phyloP scores from a whole-genome alignment of 2,888 invertebrate genomes.

The Trachelus tabidus region DNA sequence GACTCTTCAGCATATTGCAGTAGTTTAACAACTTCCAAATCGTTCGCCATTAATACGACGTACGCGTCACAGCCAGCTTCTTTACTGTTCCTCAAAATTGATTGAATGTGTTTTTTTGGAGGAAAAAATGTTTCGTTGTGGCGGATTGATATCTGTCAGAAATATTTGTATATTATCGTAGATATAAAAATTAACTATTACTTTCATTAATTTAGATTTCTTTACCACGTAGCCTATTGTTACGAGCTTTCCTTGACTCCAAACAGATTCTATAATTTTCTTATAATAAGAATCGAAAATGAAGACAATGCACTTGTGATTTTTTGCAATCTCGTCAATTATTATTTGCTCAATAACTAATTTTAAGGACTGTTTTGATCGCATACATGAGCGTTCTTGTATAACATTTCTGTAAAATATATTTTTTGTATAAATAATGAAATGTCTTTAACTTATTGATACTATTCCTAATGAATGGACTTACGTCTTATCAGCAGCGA shows the following conservation, averaged over 20 bases:
- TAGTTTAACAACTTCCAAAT: slow-evolving; percentile 74
- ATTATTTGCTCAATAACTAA: slow-evolving; percentile 38
- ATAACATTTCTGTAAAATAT: background rate
- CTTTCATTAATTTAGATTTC: background rate
- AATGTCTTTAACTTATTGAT: background rate
- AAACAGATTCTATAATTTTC: slow-evolving; percentile 36
- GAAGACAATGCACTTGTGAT: slow-evolving; percentile 51
- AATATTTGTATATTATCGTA: background rate
- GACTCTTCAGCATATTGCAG: slow-evolving; percentile 79
- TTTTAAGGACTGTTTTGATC: slow-evolving; percentile 35
- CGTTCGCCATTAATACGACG: slow-evolving; percentile 79
- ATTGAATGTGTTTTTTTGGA: slow-evolving; percentile 35
- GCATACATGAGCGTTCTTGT: slow-evolving; percentile 6
- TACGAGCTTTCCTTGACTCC: slow-evolving; percentile 12
- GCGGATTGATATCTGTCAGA: slow-evolving; percentile 44
- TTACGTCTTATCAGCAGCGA: background rate
- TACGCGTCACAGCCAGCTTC: slow-evolving; percentile 78
- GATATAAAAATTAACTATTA: background rate
- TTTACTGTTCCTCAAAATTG: slow-evolving; percentile 57
- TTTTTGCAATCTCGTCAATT: slow-evolving; percentile 45
- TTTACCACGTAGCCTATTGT: slow-evolving; percentile 1
- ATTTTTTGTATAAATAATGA: background rate
- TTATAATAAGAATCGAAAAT: slow-evolving; percentile 53
- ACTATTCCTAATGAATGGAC: background rate
- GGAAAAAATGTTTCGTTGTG: slow-evolving; percentile 53